Evolutionary conservation across 64 coral and sea anemone genomes (phyloP), one percentile per base, ranked within the genome.

Genomic region (Porites lutea): DNA sequence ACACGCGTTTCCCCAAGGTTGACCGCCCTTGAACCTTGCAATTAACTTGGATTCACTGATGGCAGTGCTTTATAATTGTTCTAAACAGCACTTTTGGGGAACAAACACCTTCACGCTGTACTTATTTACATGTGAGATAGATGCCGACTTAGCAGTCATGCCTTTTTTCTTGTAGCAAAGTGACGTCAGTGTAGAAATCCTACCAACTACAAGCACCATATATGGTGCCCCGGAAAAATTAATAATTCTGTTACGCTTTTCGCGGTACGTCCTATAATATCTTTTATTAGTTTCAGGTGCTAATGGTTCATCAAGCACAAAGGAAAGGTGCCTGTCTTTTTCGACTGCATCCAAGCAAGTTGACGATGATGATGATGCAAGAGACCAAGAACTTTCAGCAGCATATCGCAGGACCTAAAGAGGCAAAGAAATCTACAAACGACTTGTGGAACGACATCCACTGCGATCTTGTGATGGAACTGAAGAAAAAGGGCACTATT

Each of bases 371-470:
- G 53, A 55, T 55, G 57, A 82, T n/a, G 58, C 57, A 82, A 63
- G 23, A 82, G 79, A 82, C 22, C 79, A 21, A 22, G n/a, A 82
- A 64, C 79, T 82, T 82, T 54, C 64, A 15, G 18, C 59, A 64
- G 79, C 58, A 82, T n/a, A 11, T 55, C 11, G 55, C 79, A 87
- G 67, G 65, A 23, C 67, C 67, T 52, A 48, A 54, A 72, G 43
- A 48, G n/a, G 46, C 55, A 69, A 82, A 52, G 55, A 82, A 82
- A 82, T 14, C 79, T 63, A 82, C 55, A 23, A 82, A 82, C 46
- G 79, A 82, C 79, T 45, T 82, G 45, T 82, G 79, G 79, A 82
- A 82, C 64, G 79, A 65, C 48, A 61, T 82, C 11, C 79, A 65
- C 3, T 82, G 79, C 16, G 52, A 82, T 63, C 79, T 71, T 13